These are phyloP conservation scores for Abscondita cerata DNA, from an alignment of 2,888 invertebrate species.

Conservation along the genomic window DNA sequence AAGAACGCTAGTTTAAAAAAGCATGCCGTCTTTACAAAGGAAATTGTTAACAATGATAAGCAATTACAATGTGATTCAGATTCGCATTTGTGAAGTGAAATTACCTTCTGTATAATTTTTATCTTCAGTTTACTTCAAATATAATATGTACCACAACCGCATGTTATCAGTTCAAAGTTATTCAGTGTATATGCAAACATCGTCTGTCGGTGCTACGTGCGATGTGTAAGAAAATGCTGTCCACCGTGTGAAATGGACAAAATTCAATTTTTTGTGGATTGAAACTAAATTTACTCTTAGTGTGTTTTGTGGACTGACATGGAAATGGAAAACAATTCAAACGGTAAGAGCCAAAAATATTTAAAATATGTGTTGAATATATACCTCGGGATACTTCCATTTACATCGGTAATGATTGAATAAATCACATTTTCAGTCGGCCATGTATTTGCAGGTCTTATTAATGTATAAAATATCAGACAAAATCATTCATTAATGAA, in stretches of 20 bases:
- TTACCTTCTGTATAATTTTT: constrained; percentile 4
- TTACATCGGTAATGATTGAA: no score
- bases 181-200: background rate
- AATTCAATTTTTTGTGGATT: background rate
- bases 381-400: no score
- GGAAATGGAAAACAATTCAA: background rate
- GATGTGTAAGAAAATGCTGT: background rate
- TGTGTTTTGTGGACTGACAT: no score
- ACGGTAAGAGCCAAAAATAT: background rate
- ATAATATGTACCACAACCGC: constrained; percentile 10
- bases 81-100: background rate
- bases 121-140: constrained; percentile 7
- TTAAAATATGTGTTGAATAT: no score
- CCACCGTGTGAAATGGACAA: background rate
- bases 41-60: no score
- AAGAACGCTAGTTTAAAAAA: no score
- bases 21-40: no score
- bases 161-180: background rate
- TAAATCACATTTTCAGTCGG: no score
- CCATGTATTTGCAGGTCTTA: no score
- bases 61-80: no score
- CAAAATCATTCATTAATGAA: no score
- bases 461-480: no score
- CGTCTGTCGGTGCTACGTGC: background rate
- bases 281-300: background rate